A percentile compares a stretch with the other conserved stretches of the same genome.
These are phyloP conservation scores for Vireo griseus DNA, from an alignment of 2,797 vertebrate genomes.

Conservation along the genomic window DNA sequence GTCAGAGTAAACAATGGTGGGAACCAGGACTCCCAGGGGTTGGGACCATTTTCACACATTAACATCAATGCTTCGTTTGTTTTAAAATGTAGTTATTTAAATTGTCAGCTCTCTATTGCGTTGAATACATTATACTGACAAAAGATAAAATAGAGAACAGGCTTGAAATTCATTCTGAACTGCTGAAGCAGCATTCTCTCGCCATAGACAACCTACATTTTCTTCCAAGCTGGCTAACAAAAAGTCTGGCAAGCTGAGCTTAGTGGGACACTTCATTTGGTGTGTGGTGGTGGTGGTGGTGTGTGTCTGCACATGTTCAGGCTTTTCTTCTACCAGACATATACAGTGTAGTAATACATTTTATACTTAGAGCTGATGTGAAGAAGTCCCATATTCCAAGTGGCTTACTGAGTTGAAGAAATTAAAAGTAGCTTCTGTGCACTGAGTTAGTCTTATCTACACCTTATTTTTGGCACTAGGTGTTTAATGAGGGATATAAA, in stretches of 20 bases:
- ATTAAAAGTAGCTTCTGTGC: not conserved
- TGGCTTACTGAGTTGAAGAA: not conserved
- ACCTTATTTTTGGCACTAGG: not conserved
- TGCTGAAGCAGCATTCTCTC: conserved; percentile 77
- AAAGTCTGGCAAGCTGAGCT: conserved; percentile 69
- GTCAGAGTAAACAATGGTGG: conserved; percentile 93
- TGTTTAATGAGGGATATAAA: not conserved
- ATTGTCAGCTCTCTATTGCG: conserved; percentile 75
- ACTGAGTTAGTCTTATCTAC: not conserved
- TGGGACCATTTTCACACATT: conserved; percentile 90
- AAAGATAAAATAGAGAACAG: conserved; percentile 77
- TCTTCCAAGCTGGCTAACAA: conserved; percentile 73
- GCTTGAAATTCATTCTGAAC: conserved; percentile 77
- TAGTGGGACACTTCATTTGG: conserved; percentile 57
- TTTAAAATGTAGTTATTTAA: conserved; percentile 81
- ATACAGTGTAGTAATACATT: not conserved
- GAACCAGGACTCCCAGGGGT: conserved; percentile 83
- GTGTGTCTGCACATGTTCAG: not conserved
- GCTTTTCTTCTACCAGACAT: not conserved
- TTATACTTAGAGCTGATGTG: not conserved
- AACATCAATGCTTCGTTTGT: conserved; percentile 83
- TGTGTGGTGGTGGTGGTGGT: conserved; percentile 41
- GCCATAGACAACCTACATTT: conserved; percentile 70
- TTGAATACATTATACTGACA: conserved; percentile 79
- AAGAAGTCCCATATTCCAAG: not conserved